A percentile compares a stretch with the other conserved stretches of the same genome.
Conservation (phyloP, 2,113 vertebrate species). For the Melanotaenia duboulayi region DNA sequence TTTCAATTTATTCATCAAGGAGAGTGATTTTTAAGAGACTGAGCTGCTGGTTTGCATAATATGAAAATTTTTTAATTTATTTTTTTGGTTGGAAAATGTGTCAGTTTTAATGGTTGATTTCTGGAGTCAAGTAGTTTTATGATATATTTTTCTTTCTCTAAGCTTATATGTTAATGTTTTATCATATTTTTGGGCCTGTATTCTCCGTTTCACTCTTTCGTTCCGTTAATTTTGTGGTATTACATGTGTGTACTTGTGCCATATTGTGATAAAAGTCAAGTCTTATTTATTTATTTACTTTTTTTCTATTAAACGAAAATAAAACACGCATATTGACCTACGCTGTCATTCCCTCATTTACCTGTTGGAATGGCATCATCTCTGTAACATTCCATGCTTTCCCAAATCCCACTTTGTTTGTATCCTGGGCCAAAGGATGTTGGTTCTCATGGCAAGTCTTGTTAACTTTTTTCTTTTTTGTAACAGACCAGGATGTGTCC, state of each 20-base stretch:
- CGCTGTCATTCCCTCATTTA: conserved; percentile 59
- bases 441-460: not conserved
- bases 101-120: conserved; percentile 28
- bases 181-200: conserved; percentile 18
- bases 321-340: conserved; percentile 50
- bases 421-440: not conserved
- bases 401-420: conserved; percentile 9
- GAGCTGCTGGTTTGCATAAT: conserved; percentile 15
- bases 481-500: conserved; percentile 89
- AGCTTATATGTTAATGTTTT: conserved; percentile 24
- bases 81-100: conserved; percentile 29
- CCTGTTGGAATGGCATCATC: conserved; percentile 54
- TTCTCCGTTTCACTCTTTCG: conserved; percentile 38
- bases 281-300: not conserved
- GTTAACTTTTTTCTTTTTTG: conserved; percentile 60
- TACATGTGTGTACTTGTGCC: conserved; percentile 42
- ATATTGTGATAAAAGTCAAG: conserved; percentile 34
- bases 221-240: conserved; percentile 24
- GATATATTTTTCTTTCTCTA: conserved; percentile 11
- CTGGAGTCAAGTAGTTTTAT: conserved; percentile 7
- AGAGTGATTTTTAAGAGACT: conserved; percentile 8
- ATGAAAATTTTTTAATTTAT: conserved; percentile 10
- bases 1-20: not conserved
- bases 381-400: conserved; percentile 17
- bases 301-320: conserved; percentile 61